These are phyloP conservation scores for Zhuqinia jingwanae DNA, from an alignment of 2,888 invertebrate species.

Conservation along the genomic window DNA sequence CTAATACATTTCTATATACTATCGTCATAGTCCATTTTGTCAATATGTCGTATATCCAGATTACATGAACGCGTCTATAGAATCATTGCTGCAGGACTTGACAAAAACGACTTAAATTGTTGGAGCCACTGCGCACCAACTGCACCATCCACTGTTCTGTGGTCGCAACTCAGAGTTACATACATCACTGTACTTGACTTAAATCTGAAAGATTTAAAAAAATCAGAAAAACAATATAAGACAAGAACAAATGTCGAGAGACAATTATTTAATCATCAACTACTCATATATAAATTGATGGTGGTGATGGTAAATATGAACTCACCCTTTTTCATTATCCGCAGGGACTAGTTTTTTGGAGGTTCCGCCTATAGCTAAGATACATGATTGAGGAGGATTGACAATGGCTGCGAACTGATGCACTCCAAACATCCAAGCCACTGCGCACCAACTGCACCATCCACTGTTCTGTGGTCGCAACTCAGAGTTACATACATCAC, in stretches of 20 bases:
- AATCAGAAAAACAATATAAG: conserved; percentile 57
- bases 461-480: conserved; percentile 98
- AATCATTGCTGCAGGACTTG: conserved; percentile 97
- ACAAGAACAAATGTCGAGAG: no score
- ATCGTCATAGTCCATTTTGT: not conserved
- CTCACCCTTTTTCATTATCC: conserved; percentile 88
- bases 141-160: conserved; percentile 98
- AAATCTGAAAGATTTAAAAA: conserved; percentile 83
- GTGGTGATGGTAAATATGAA: no score
- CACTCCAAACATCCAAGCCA: conserved; percentile 98
- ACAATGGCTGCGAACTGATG: conserved; percentile 96
- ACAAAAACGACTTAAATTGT: conserved; percentile 92
- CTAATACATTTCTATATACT: conserved; percentile 29
- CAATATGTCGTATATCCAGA: conserved; percentile 1
- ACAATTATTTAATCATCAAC: no score
- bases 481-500: conserved; percentile 95
- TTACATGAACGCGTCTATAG: conserved; percentile 84
- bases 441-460: conserved; percentile 98
- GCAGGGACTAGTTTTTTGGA: conserved; percentile 88
- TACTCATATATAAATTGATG: no score
- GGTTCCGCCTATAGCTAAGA: conserved; percentile 93
- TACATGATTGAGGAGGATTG: conserved; percentile 96
- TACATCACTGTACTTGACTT: conserved; percentile 88
- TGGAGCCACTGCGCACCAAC: conserved; percentile 98
- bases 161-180: conserved; percentile 98